A percentile compares a stretch with the other conserved stretches of the same genome.
phyloP scores from a whole-genome alignment of 2,888 invertebrate species.

The Nephrotoma flavescens region DNA sequence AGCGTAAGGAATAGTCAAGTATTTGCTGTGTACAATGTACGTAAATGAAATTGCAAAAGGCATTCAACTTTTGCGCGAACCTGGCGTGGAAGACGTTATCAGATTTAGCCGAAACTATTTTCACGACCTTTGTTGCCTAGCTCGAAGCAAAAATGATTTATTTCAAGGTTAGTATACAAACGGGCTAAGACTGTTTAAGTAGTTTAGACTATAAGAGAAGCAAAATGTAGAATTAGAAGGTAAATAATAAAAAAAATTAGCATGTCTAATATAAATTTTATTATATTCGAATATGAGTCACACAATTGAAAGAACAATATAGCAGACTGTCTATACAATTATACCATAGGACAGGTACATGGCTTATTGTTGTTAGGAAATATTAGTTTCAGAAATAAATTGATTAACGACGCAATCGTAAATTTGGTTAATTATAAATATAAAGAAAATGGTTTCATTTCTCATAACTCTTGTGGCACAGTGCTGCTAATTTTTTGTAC shows the following conservation, averaged over 20 bases:
- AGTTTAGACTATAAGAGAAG: background rate
- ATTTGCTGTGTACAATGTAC: background rate
- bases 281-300: background rate
- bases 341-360: background rate
- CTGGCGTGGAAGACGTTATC: background rate
- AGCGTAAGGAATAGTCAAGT: background rate
- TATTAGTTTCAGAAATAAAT: background rate
- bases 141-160: background rate
- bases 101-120: background rate
- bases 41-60: background rate
- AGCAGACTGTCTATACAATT: background rate
- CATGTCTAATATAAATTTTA: background rate
- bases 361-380: background rate
- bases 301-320: background rate
- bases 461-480: background rate
- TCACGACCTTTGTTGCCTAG: background rate
- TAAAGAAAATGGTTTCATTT: background rate
- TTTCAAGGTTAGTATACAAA: background rate
- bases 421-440: background rate
- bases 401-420: background rate
- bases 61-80: background rate
- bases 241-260: background rate
- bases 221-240: background rate
- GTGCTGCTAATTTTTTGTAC: background rate
- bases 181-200: background rate